Base-by-base conservation (phyloP, 2,888 invertebrate species). In the Nomada fabriciana region DNA sequence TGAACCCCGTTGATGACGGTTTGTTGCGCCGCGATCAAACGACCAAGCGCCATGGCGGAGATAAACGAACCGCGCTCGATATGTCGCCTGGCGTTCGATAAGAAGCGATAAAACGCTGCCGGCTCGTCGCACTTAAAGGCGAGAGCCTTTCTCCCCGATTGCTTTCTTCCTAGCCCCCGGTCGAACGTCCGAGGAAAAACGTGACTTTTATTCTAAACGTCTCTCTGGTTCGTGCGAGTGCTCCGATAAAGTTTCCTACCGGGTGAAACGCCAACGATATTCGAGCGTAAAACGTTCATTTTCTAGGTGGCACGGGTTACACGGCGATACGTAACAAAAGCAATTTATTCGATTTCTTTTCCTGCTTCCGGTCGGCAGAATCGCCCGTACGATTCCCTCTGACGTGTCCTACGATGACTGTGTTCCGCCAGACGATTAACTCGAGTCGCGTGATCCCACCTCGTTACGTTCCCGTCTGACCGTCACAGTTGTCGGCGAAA, bases 1-100 rank as follows among this genome's bases (percentile, higher is more conserved):
- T 89, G 90, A 90, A 90, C 90, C 84, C 78, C 50, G 36, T 47
- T 76, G 80, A 82, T 71, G 83, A 18, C 20, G 2, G 57, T 86
- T 82, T 61, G 79, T 71, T 79, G 79, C 85, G 70, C 73, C 65
- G 71, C 61, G 82, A 82, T 80, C 67, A 72, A 82, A 71, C 84
- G 78, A 61, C 55, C 80, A 85, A 86, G 87, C 88, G 88, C 86
- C 86, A 87, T 36, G 68, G 36, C 61, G 50, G 61, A 88, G 86
- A 88, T 87, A 87, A 88, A 88, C 80, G 67, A 18, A 3, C 60
- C 20, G 63, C 47, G 7, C 57, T 86, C 52, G 69, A 75, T 80
- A 80, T 55, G 71, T 52, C 43, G 65, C 29, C 55, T 65, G 55
- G 23, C n/a, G 47, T 52, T 82, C 52, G 86, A 86, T 86, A 86